Evolutionary conservation across 37 sponge, comb jelly and placozoan genomes (phyloP).

Genomic region (Haliclona indistincta): DNA sequence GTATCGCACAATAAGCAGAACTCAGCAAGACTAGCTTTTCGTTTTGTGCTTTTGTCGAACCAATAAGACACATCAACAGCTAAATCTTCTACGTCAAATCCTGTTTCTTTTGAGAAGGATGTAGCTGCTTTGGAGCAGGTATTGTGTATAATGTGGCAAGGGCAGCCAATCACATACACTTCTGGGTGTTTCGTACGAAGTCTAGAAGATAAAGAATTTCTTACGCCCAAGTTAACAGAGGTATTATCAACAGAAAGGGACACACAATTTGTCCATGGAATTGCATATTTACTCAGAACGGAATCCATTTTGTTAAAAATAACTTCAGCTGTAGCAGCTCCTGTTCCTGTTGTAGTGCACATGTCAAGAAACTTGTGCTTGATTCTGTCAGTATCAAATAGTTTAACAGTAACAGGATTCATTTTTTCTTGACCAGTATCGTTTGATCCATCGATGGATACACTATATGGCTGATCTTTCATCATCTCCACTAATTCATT

Average conservation of each 20-base stretch:
- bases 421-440: constrained; percentile 35
- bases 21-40: constrained; percentile 21
- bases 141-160: constrained; percentile 53
- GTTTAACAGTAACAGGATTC: constrained; percentile 39
- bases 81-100: constrained; percentile 44
- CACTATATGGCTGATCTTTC: constrained; percentile 26
- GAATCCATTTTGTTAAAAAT: constrained; percentile 31
- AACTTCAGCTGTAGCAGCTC: constrained; percentile 23
- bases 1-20: constrained; percentile 35
- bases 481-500: constrained; percentile 13
- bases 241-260: constrained; percentile 37
- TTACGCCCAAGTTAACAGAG: constrained; percentile 22
- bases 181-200: background rate
- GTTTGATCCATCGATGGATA: constrained; percentile 50
- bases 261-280: constrained; percentile 36
- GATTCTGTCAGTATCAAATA: constrained; percentile 8
- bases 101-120: constrained; percentile 14
- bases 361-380: constrained; percentile 35
- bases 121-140: constrained; percentile 32
- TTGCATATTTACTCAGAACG: constrained; percentile 20
- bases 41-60: constrained; percentile 47
- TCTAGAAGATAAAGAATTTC: background rate
- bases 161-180: constrained; percentile 48
- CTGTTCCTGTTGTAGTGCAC: constrained; percentile 22
- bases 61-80: constrained; percentile 32